A percentile compares a stretch with the other conserved stretches of the same genome.
phyloP scores from a whole-genome alignment of 2,797 vertebrate species.

The Poeciliopsis infans region DNA sequence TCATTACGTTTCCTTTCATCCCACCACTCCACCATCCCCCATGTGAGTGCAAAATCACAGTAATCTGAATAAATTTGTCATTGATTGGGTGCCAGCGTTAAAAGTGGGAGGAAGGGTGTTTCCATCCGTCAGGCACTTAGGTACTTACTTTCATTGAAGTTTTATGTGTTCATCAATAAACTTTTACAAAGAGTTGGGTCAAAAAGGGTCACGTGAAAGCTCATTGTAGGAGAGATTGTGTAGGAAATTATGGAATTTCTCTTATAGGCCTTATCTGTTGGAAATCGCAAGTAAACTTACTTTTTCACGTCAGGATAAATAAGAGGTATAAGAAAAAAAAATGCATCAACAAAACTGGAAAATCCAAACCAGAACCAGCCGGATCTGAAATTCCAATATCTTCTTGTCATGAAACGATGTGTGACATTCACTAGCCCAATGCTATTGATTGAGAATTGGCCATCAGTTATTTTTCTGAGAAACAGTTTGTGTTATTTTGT shows the following conservation, averaged over 20 bases:
- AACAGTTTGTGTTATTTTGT: neutral
- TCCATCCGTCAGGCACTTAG: constrained; percentile 2
- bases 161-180: constrained; percentile 8
- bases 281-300: constrained; percentile 2
- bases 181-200: neutral
- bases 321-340: constrained; percentile 6
- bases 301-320: constrained; percentile 5
- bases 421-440: neutral
- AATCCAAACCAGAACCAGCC: neutral
- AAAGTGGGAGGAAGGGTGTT: constrained; percentile 12
- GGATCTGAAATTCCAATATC: neutral
- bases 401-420: neutral
- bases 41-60: constrained; percentile 24
- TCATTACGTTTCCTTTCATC: constrained; percentile 42
- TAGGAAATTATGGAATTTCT: neutral
- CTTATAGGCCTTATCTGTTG: neutral
- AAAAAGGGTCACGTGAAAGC: neutral
- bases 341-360: neutral
- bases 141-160: neutral
- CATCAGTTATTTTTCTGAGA: neutral
- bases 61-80: constrained; percentile 52
- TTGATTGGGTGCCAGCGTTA: constrained; percentile 64
- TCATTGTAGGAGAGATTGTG: neutral
- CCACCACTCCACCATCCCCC: constrained; percentile 5
- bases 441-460: neutral